phyloP scores from a whole-genome alignment of 2,888 invertebrate genomes.

The Penaeus monodon region DNA sequence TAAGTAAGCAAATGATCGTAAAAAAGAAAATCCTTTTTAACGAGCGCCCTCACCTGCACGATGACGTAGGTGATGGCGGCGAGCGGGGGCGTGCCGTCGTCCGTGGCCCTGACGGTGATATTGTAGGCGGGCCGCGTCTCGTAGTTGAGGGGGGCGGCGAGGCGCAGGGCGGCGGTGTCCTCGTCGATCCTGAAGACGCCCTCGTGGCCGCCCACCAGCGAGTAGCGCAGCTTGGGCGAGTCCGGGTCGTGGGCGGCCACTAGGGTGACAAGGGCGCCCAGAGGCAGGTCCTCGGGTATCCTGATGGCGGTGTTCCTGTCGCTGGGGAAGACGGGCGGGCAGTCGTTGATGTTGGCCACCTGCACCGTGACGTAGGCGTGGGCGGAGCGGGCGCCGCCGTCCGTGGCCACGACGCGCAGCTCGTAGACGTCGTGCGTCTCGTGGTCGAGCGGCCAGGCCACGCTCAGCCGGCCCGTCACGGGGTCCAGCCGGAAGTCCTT shows the following conservation, averaged over 20 bases:
- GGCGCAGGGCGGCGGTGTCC: slow-evolving; percentile 87
- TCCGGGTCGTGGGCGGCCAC: slow-evolving; percentile 89
- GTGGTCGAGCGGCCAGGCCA: slow-evolving; percentile 84
- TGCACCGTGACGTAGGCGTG: slow-evolving; percentile 86
- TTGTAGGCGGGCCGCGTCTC: slow-evolving; percentile 91
- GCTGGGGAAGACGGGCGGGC: slow-evolving; percentile 82
- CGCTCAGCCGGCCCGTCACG: slow-evolving; percentile 81
- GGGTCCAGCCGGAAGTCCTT: slow-evolving; percentile 83
- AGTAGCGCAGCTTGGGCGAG: slow-evolving; percentile 80
- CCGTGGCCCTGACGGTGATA: slow-evolving; percentile 85
- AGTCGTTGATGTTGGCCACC: slow-evolving; percentile 92
- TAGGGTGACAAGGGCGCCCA: slow-evolving; percentile 87
- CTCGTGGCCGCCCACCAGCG: slow-evolving; percentile 72
- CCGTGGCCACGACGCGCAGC: slow-evolving; percentile 84
- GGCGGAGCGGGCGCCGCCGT: slow-evolving; percentile 78
- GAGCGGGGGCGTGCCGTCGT: slow-evolving; percentile 86
- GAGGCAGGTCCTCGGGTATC: slow-evolving; percentile 90
- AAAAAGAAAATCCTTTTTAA: no score
- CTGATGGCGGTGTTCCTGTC: slow-evolving; percentile 78
- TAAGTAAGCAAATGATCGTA: no score
- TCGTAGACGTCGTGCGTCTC: slow-evolving; percentile 87
- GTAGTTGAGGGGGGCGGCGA: slow-evolving; percentile 84
- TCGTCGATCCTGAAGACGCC: slow-evolving; percentile 84
- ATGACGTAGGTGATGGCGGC: slow-evolving; percentile 82
- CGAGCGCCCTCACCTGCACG: slow-evolving; percentile 70